These are phyloP conservation scores for Tortricodes alternella DNA, from an alignment of 2,888 invertebrate genomes.

Conservation along the genomic window DNA sequence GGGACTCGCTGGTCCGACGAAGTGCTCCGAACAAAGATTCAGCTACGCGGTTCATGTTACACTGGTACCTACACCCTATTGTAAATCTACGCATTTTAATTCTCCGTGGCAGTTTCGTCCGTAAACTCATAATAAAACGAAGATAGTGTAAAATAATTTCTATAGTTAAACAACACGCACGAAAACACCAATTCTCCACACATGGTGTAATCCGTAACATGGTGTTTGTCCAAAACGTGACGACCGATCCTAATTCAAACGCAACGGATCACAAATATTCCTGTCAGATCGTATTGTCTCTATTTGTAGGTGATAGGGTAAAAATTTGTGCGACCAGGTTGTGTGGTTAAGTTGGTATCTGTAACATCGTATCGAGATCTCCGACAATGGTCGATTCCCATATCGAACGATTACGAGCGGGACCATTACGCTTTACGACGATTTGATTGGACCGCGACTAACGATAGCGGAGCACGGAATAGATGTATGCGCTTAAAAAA, in stretches of 20 bases:
- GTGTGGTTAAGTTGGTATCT: not conserved
- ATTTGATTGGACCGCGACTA: conserved; percentile 74
- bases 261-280: conserved; percentile 14
- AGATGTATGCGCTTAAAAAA: conserved; percentile 52
- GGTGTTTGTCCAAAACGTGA: conserved; percentile 66
- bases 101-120: not conserved
- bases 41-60: conserved; percentile 6
- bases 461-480: conserved; percentile 72
- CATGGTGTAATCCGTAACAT: conserved; percentile 61
- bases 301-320: conserved; percentile 31
- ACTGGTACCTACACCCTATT: not conserved
- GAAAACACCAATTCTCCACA: conserved; percentile 61
- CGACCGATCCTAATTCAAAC: conserved; percentile 45
- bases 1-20: conserved; percentile 7
- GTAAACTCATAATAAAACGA: conserved; percentile 8
- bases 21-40: not conserved
- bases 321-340: not conserved
- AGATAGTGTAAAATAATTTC: conserved; percentile 19
- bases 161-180: conserved; percentile 54
- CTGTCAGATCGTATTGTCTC: not conserved
- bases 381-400: conserved; percentile 68
- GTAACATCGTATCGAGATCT: conserved; percentile 55
- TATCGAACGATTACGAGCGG: conserved; percentile 72
- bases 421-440: conserved; percentile 74
- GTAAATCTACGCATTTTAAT: not conserved